phyloP scores from a whole-genome alignment of 2,113 vertebrate genomes.

The Mastomys natalensis region DNA sequence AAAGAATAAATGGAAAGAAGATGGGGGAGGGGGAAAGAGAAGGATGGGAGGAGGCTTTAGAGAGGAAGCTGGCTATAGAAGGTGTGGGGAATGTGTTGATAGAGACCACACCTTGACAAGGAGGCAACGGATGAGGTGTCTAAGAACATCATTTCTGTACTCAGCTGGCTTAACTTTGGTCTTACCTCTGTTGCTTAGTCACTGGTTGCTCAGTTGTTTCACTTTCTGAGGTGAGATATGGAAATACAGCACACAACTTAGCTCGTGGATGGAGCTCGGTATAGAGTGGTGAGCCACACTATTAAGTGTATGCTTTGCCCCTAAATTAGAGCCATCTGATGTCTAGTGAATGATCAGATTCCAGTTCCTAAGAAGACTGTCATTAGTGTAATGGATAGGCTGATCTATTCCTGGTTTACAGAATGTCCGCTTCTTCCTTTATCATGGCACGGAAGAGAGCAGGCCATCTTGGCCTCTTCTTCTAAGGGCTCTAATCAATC shows the following conservation, averaged over 20 bases:
- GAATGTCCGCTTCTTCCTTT: not conserved
- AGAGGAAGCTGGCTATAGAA: not conserved
- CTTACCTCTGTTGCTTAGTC: not conserved
- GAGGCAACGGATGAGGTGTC: not conserved
- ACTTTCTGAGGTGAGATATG: constrained; percentile 5
- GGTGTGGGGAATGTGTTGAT: not conserved
- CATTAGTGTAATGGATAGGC: not conserved
- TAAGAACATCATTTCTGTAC: not conserved
- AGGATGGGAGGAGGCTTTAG: not conserved
- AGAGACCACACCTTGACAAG: not conserved
- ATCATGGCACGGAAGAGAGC: not conserved
- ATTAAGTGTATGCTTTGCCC: not conserved
- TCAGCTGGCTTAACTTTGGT: not conserved
- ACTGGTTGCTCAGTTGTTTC: not conserved
- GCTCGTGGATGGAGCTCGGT: not conserved
- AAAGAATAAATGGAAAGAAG: not conserved
- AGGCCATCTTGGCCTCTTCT: not conserved
- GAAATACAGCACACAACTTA: not conserved
- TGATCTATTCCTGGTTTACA: not conserved
- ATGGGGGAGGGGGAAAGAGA: no score
- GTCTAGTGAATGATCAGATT: not conserved
- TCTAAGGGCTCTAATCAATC: not conserved
- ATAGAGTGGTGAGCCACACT: not conserved
- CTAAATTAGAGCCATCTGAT: constrained; percentile 8
- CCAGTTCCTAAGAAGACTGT: not conserved